Base-by-base conservation (phyloP, 2,797 vertebrate genomes). In the Sebastolobus alascanus region DNA sequence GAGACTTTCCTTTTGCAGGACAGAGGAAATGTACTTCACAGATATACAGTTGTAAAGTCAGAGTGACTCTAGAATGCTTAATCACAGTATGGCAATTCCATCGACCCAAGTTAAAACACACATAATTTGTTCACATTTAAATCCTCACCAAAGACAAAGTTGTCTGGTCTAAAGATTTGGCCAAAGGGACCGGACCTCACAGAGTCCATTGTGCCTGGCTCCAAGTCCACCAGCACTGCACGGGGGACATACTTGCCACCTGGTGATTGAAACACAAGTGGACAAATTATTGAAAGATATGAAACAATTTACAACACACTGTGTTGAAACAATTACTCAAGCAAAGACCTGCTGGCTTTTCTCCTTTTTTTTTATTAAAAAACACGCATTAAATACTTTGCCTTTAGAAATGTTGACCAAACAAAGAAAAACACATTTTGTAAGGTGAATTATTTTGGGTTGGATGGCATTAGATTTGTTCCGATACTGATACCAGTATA, bases 201-300 rank as follows among this genome's bases (percentile, higher is more conserved):
- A 14, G 90, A 93, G 77, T 93, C 93, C 93, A 93, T 93, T 2
- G 93, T 93, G 31, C 93, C 93, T 1, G 93, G 93, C 73, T 93
- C 91, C 81, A 93, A 54, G 76, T 93, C 93, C 65, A 93, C 93
- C 81, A 93, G 84, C 43, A 93, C 87, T 0, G 93, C 93, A 68
- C 93, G 91, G 13, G 92, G 93, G 63, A 93, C 93, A 84, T 93
- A 93, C 67, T 93, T 93, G 14, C 89, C 88, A 77, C 92, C 92
- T 93, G 82, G 14, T 50, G 35, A 83, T n/a, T 8, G 58, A 77
- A 37, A 29, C 6, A 46, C 2, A 68, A 58, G 9, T 1, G 8
- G 12, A 70, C 8, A 29, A n/a, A 38, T 54, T 31, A 64, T 12
- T 13, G 1, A 18, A 8, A 9, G 8, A 18, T 4, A 29, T 18